Percentiles rank a stretch among this genome's conserved stretches.
phyloP scores from a whole-genome alignment of 2,888 invertebrate species.

The Phalangium opilio region DNA sequence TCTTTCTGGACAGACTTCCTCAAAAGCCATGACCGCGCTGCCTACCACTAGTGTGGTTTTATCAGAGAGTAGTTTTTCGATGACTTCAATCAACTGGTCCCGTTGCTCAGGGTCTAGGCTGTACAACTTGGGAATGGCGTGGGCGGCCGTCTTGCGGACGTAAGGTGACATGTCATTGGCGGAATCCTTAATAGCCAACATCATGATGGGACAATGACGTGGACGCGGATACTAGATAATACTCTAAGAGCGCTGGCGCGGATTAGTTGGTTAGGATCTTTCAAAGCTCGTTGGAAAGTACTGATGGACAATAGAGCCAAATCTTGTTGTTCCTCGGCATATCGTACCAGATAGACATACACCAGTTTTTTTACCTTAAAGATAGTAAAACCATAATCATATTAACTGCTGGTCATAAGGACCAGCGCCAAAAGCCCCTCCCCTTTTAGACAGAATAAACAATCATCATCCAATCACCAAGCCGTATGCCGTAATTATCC shows the following conservation, averaged over 20 bases:
- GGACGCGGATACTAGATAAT: conserved; percentile 87
- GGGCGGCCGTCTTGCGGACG: conserved; percentile 95
- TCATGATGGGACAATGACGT: conserved; percentile 98
- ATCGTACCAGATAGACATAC: conserved; percentile 93
- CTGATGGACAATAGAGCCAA: conserved; percentile 92
- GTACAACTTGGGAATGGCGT: conserved; percentile 96
- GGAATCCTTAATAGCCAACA: conserved; percentile 94
- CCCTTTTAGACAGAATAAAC: too few species aligned
- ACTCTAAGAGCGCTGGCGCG: conserved; percentile 92
- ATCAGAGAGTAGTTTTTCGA: conserved; percentile 87
- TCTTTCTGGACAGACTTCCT: conserved; percentile 82
- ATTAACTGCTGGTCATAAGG: too few species aligned
- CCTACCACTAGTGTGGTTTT: conserved; percentile 93
- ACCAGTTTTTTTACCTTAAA: conserved; percentile 95
- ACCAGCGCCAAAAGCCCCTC: too few species aligned
- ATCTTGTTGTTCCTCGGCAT: conserved; percentile 99
- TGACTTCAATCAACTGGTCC: conserved; percentile 78
- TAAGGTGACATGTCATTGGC: conserved; percentile 98
- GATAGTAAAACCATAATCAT: too few species aligned
- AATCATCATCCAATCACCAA: too few species aligned
- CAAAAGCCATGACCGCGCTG: conserved; percentile 97
- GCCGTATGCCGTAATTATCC: too few species aligned
- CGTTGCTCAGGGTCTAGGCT: conserved; percentile 64
- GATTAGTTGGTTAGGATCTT: conserved; percentile 98
- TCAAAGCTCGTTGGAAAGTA: conserved; percentile 94